A percentile compares a stretch with the other conserved stretches of the same genome.
These are phyloP conservation scores for Scaptomyza polygonia DNA, from an alignment of 2,888 invertebrate genomes.

Conservation along the genomic window DNA sequence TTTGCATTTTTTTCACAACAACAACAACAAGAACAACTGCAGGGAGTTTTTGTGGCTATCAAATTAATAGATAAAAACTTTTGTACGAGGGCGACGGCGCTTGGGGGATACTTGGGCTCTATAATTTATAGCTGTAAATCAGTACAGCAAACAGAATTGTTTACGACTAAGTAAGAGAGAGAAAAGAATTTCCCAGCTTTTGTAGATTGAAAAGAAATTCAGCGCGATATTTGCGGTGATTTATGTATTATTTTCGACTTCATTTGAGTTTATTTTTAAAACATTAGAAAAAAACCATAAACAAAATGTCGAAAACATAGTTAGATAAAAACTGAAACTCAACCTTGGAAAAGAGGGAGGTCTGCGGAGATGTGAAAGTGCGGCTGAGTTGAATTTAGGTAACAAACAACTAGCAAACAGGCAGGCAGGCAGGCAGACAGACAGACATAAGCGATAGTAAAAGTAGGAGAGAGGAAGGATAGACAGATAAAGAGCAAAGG, in stretches of 20 bases:
- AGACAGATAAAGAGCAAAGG: constrained; percentile 57
- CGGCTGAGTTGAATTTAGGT: constrained; percentile 44
- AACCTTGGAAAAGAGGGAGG: constrained; percentile 24
- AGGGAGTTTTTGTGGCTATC: constrained; percentile 49
- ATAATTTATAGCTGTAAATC: constrained; percentile 61
- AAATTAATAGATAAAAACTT: constrained; percentile 73
- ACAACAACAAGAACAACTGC: constrained; percentile 23
- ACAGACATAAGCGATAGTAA: constrained; percentile 10
- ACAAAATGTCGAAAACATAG: constrained; percentile 28
- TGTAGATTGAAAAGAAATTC: constrained; percentile 73
- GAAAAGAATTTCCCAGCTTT: constrained; percentile 25
- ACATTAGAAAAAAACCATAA: constrained; percentile 59
- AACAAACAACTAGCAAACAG: constrained; percentile 54
- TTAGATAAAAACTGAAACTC: constrained; percentile 63
- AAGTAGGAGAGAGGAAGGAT: constrained; percentile 6
- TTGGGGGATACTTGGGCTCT: neutral
- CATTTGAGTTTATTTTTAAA: constrained; percentile 79
- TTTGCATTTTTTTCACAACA: constrained; percentile 19
- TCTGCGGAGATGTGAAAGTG: neutral
- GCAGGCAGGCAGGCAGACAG: constrained; percentile 35
- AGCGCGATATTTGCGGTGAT: constrained; percentile 72
- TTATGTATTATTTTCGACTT: constrained; percentile 73
- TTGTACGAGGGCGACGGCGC: constrained; percentile 4
- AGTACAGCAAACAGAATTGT: constrained; percentile 55
- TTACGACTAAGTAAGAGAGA: constrained; percentile 39